These are phyloP conservation scores for Phallusia fumigata DNA, from an alignment of 23 tunicate genomes.

Conservation along the genomic window DNA sequence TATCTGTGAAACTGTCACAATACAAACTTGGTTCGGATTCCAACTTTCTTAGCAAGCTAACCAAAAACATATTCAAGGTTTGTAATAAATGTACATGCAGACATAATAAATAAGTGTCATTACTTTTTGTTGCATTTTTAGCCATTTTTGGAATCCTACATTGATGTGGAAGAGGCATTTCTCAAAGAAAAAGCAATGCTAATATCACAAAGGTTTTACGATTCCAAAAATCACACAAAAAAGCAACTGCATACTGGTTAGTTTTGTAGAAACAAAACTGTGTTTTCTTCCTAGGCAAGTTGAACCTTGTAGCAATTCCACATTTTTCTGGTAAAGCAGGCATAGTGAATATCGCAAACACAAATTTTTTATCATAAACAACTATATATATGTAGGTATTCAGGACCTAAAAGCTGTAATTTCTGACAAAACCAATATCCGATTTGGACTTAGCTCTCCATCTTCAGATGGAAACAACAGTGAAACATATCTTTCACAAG, in stretches of 20 bases:
- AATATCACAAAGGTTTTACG: slow-evolving; percentile 84
- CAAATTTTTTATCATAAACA: too few relatives aligned
- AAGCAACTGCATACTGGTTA: slow-evolving; percentile 61
- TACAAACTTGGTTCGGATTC: slow-evolving; percentile 92
- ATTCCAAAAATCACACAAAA: slow-evolving; percentile 89
- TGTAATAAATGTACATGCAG: background rate
- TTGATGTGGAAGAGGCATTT: slow-evolving; percentile 64
- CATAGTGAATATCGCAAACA: too few relatives aligned
- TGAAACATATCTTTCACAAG: slow-evolving; percentile 89
- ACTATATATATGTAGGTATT: slow-evolving; percentile 38
- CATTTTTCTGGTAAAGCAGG: too few relatives aligned
- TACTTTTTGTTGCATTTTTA: background rate
- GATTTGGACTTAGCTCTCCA: slow-evolving; percentile 59
- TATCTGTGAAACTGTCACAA: slow-evolving; percentile 57
- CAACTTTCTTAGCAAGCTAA: slow-evolving; percentile 68
- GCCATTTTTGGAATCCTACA: slow-evolving; percentile 70
- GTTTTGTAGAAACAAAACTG: background rate
- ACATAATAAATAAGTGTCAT: background rate
- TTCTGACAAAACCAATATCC: slow-evolving; percentile 69
- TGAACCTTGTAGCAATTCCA: too few relatives aligned
- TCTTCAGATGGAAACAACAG: slow-evolving; percentile 29
- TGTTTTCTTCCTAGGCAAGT: too few relatives aligned
- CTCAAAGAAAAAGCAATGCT: slow-evolving; percentile 78
- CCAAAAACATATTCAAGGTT: slow-evolving; percentile 77
- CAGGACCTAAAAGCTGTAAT: slow-evolving; percentile 86